Evolutionary conservation across 2,888 invertebrate species (phyloP), one percentile per base, ranked within the genome.

Genomic region (Amiota mariae): DNA sequence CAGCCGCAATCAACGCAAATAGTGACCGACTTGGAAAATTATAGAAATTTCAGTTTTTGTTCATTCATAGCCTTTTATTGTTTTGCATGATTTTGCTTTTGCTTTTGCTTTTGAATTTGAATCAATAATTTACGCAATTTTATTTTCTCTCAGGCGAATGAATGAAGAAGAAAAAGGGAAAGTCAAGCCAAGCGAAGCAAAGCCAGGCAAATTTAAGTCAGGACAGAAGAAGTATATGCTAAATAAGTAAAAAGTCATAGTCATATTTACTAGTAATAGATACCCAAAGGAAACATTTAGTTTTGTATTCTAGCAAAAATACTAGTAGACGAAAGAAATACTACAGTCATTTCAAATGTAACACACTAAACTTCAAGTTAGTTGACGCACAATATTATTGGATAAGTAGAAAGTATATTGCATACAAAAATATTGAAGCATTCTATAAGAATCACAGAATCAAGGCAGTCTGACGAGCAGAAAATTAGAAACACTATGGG

Each of bases 51-150:
- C 9, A 48, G 8, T 48, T 48, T 48, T 66, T 66, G 12, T 36
- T 61, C 72, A 47, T 66, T 71, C 75, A 59, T 59, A 8, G 59
- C 59, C 59, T 13, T 59, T 59, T 59, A 71, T 49, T 71, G 63
- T 20, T 63, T 71, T 79, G 76, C 77, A 76, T 79, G 79, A 81
- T 76, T 63, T 75, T 72, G 70, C 57, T 49, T 77, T 75, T 72
- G 70, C 57, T 49, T 77, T 78, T 78, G 83, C 84, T 84, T 36
- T 6, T 36, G 36, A 36, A 36, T 36, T 83, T 80, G 82, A 84
- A 84, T 84, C 84, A 84, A 84, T 84, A 84, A 84, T 84, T 84
- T 84, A 84, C 83, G 83, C 84, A 84, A 84, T 84, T 84, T 82
- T 81, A 83, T 84, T 83, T 80, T 67, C 54, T 11, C 15, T 59